Evolutionary conservation across 2,888 invertebrate species (phyloP).

Genomic region (Eledone cirrhosa): DNA sequence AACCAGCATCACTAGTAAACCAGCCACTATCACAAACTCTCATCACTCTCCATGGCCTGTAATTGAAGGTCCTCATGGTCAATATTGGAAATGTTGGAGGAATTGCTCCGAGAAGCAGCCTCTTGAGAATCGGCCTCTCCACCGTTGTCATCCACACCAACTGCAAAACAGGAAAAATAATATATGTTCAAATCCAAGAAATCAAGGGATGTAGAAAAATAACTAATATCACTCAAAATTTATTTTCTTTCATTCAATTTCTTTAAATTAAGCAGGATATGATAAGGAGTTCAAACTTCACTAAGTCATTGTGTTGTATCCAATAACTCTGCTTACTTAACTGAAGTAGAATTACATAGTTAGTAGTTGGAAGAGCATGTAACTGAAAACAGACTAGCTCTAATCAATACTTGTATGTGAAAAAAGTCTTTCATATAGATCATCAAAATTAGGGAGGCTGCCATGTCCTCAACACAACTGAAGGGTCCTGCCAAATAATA

Average conservation of each 20-base stretch:
- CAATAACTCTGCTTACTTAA: too few species aligned
- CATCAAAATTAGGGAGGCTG: too few species aligned
- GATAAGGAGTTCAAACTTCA: background rate
- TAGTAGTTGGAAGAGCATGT: too few species aligned
- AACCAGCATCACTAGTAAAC: background rate
- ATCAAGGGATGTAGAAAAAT: background rate
- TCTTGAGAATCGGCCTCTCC: conserved; percentile 36
- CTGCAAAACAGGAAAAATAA: conserved; percentile 22
- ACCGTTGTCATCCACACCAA: conserved; percentile 31
- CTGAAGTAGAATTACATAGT: too few species aligned
- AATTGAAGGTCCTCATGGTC: conserved; percentile 59
- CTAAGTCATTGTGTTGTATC: too few species aligned
- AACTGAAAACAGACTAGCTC: too few species aligned
- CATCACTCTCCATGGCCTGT: conserved; percentile 67
- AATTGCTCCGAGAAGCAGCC: conserved; percentile 29
- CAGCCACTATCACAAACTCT: conserved; percentile 62
- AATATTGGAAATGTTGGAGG: conserved; percentile 30
- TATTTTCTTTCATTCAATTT: background rate
- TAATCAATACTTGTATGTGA: too few species aligned
- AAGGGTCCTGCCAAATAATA: too few species aligned
- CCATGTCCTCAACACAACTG: too few species aligned
- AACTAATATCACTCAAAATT: background rate
- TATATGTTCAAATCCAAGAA: background rate
- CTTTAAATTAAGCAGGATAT: background rate
- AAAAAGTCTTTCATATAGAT: too few species aligned